Evolutionary conservation across 2,888 invertebrate genomes (phyloP), one percentile per base, ranked within the genome.

Genomic region (Melipona bicolor): DNA sequence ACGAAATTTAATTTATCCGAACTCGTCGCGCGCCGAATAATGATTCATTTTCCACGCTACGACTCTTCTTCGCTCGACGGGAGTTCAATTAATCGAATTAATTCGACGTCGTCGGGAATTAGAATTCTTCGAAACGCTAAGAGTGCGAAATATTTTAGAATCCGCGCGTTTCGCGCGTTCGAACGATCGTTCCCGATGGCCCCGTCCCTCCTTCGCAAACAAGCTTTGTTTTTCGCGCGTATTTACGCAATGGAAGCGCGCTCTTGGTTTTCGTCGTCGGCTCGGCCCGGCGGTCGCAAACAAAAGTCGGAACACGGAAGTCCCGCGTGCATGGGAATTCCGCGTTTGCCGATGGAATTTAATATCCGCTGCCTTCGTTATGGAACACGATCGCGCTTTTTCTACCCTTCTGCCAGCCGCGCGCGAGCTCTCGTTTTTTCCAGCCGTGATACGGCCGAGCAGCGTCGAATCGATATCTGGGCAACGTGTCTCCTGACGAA

Each of bases 311-410:
- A 88, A 81, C 79, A 76, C 81, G 83, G 79, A 83, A 85, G 83
- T 81, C 79, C 78, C 84, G 84, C 70, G 81, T 80, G 86, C 84
- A 79, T 77, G 76, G 70, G 75, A 77, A 87, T 88, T 81, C 79
- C 86, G 52, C 83, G 87, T 85, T 88, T 88, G 84, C 79, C 87
- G 83, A 88, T 88, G 88, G 88, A 88, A 89, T 89, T 89, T 89
- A 89, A 89, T 88, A 89, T 89, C 87, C 84, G 88, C 83, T 83
- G 88, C 88, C 87, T 88, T 88, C 88, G 88, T 89, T 88, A 87
- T 83, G 87, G 86, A 88, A 88, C 79, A 85, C 88, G 83, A 77
- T 75, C 81, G 72, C 70, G 86, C 80, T 87, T 88, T 88, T 88
- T 86, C 81, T 77, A 61, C 67, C 71, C 68, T 79, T 83, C 80